Percentiles rank a stretch among this genome's conserved stretches.
phyloP scores from a whole-genome alignment of 2,113 vertebrate species.

The Romanogobio albipinnatus region DNA sequence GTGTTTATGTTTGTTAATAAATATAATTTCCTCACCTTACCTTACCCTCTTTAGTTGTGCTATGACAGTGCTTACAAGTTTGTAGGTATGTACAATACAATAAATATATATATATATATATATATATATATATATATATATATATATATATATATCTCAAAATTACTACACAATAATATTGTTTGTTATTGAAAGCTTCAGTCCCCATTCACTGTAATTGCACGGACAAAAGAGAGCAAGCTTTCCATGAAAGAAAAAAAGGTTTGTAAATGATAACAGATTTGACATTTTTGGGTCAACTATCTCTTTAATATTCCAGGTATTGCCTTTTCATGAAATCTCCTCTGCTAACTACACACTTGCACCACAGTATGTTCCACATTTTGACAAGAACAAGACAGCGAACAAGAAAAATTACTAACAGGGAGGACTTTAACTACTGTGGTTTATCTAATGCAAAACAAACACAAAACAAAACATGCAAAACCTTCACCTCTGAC shows the following conservation, averaged over 20 bases:
- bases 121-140: too few species aligned
- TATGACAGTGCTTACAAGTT: too few species aligned
- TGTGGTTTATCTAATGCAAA: conserved; percentile 12
- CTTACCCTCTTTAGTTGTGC: too few species aligned
- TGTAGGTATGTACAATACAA: neutral
- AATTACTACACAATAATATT: neutral
- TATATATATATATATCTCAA: neutral
- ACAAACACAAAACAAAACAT: conserved; percentile 32
- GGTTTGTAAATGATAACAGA: neutral
- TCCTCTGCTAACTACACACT: conserved; percentile 8
- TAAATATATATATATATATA: too few species aligned
- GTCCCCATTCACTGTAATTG: neutral
- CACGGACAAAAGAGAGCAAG: too few species aligned
- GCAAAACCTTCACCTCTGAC: conserved; percentile 15
- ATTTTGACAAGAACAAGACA: conserved; percentile 18
- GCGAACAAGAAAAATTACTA: conserved; percentile 1
- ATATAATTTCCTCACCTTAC: too few species aligned
- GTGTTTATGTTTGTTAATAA: too few species aligned
- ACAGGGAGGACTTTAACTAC: conserved; percentile 10
- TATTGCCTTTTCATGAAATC: conserved; percentile 5
- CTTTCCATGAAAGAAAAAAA: neutral
- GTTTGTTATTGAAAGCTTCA: neutral
- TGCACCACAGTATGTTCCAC: neutral
- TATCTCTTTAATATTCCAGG: neutral
- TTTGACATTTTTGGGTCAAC: neutral